These are phyloP conservation scores for Chelon labrosus DNA, from an alignment of 2,797 vertebrate genomes.

Conservation along the genomic window DNA sequence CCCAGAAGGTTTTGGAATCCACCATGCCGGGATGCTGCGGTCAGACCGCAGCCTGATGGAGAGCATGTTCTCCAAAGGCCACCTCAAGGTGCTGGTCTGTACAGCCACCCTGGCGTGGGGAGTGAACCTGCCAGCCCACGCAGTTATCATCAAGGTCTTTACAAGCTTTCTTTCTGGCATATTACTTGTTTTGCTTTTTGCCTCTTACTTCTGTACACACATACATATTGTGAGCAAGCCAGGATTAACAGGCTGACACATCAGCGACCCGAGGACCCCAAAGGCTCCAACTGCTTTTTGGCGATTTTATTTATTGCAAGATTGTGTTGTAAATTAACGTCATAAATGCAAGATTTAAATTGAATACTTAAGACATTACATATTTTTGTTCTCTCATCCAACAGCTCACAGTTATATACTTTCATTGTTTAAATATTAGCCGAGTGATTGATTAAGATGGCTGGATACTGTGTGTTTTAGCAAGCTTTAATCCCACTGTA, in stretches of 20 bases:
- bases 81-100: slow-evolving; percentile 95
- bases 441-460: no score
- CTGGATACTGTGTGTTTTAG: no score
- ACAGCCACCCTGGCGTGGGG: slow-evolving; percentile 98
- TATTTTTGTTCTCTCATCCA: no score
- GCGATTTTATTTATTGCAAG: not conserved
- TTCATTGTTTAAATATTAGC: no score
- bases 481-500: no score
- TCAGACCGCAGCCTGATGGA: slow-evolving; percentile 95
- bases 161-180: no score
- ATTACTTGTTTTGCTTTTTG: not conserved
- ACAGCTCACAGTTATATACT: no score
- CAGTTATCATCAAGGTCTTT: slow-evolving; percentile 94
- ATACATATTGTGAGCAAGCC: not conserved
- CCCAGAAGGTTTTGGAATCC: slow-evolving; percentile 97
- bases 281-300: not conserved
- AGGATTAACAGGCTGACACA: not conserved
- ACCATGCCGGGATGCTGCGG: slow-evolving; percentile 97
- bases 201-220: not conserved
- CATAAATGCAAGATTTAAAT: not conserved
- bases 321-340: not conserved
- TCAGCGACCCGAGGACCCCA: not conserved
- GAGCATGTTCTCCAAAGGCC: slow-evolving; percentile 94
- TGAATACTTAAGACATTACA: not conserved
- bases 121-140: slow-evolving; percentile 98